Evolutionary conservation across 2,113 vertebrate species (phyloP).

Genomic region (Erythrocebus patas): DNA sequence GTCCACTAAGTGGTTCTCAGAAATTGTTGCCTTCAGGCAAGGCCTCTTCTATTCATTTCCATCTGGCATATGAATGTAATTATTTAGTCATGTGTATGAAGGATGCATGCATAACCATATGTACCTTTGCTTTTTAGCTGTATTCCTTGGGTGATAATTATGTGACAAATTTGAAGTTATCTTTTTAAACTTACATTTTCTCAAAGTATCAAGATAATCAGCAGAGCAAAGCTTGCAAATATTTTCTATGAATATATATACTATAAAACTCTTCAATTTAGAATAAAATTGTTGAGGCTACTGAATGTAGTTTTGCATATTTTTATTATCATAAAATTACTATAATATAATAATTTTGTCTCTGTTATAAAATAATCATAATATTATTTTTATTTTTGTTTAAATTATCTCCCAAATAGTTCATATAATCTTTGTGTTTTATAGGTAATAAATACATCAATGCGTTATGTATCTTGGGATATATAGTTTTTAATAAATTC

Average conservation of each 20-base stretch:
- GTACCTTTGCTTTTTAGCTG: background rate
- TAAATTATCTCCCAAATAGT: background rate
- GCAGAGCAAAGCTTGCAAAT: background rate
- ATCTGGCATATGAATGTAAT: background rate
- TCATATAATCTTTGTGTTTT: background rate
- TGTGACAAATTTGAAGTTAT: background rate
- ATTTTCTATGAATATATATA: background rate
- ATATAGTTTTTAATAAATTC: background rate
- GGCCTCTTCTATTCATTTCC: background rate
- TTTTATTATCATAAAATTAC: background rate
- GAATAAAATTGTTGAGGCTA: background rate
- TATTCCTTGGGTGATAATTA: background rate
- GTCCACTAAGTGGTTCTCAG: background rate
- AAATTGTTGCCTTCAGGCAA: background rate
- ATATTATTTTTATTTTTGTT: background rate
- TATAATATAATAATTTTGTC: background rate
- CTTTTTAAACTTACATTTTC: constrained; percentile 28
- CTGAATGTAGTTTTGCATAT: background rate
- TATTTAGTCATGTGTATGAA: background rate
- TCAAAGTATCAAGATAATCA: background rate
- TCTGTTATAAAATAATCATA: background rate
- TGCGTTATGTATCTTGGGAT: background rate
- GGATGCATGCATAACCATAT: background rate
- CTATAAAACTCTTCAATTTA: constrained; percentile 5
- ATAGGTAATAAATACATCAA: background rate